Conservation (phyloP, 2,888 invertebrate genomes). For the Cataglyphis albicans region DNA sequence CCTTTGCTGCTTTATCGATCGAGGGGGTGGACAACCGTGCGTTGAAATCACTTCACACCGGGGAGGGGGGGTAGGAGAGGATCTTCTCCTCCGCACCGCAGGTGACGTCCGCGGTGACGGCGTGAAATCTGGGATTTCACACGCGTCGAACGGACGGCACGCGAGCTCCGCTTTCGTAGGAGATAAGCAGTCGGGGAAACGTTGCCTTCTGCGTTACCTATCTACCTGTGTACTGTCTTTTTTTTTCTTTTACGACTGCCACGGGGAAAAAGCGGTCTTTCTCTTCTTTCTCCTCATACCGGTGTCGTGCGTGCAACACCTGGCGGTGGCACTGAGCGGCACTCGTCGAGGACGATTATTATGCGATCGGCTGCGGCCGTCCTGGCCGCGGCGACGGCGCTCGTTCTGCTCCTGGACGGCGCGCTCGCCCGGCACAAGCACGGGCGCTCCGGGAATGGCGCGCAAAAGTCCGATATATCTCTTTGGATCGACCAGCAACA, state of each 20-base stretch:
- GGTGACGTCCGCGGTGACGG: background rate
- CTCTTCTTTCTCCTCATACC: background rate
- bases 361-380: conserved; percentile 82
- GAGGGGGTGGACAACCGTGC: conserved; percentile 42
- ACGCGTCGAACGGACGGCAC: conserved; percentile 66
- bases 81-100: background rate
- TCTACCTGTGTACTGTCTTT: background rate
- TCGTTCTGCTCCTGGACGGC: conserved; percentile 75
- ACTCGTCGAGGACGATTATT: conserved; percentile 66
- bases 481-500: conserved; percentile 97
- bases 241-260: conserved; percentile 1
- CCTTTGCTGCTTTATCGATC: conserved; percentile 21
- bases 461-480: conserved; percentile 88
- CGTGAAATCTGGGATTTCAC: conserved; percentile 79
- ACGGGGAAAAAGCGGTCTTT: background rate
- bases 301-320: conserved; percentile 42
- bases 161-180: conserved; percentile 15
- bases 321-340: conserved; percentile 33
- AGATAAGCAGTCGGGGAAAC: conserved; percentile 13
- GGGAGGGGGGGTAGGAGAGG: background rate
- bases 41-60: conserved; percentile 40
- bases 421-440: conserved; percentile 80
- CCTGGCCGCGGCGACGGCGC: conserved; percentile 78
- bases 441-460: conserved; percentile 79
- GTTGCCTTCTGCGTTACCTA: conserved; percentile 18